Evolutionary conservation across 2,888 invertebrate genomes (phyloP), one percentile per base, ranked within the genome.

Genomic region (Plutella xylostella): DNA sequence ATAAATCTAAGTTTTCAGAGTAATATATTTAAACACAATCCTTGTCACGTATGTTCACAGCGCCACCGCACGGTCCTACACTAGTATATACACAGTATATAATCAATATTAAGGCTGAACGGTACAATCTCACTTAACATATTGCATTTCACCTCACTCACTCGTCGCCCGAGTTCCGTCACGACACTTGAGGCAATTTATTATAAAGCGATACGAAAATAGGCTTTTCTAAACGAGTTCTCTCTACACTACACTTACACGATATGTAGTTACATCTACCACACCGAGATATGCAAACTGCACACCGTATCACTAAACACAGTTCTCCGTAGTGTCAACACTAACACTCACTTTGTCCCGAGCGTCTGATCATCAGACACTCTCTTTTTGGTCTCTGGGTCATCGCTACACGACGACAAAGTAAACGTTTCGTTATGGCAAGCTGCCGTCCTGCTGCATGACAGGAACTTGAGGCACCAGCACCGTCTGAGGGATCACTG

Each of bases 401-500:
- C 57, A 65, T 54, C 62, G 65, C 68, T 68, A 66, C 28, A 77
- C 49, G 46, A 78, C 62, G 67, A 79, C 62, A 52, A 69, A 62
- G 34, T 67, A 55, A 30, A 77, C 55, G 59, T 59, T 69, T 75
- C 76, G 83, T 74, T 83, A 83, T 72, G 79, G 74, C 52, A 56
- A 50, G 15, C 17, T 20, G 3, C 25, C 35, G 17, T 52, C 34
- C 4, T 48, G 22, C 21, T 49, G 48, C 4, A 12, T 28, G 19
- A 42, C n/a, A n/a, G 53, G 40, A 25, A 49, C 56, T 21, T 54
- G 60, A 9, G 60, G 51, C 9, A 61, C 48, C 42, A 22, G 19
- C 9, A 45, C 39, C 4, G 67, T 65, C 51, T 92, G 92, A 11
- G 92, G 91, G 59, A 93, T 92, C 44, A 93, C 92, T 0, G 93